Evolutionary conservation across 2,888 invertebrate species (phyloP).

Genomic region (Drosophila formosana): DNA sequence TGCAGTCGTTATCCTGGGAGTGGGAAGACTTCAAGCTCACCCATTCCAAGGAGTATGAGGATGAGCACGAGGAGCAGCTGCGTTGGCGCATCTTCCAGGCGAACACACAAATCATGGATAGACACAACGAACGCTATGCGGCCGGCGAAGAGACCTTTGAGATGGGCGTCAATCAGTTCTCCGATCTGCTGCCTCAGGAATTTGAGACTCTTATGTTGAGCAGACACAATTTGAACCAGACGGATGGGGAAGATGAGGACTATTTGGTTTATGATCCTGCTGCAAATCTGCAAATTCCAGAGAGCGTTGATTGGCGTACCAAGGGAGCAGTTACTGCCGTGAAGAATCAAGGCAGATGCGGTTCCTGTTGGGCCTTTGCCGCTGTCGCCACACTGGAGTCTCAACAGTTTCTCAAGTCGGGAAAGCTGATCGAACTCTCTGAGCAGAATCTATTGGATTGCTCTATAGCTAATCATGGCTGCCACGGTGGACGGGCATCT

Average conservation of each 20-base stretch:
- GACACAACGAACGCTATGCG: conserved; percentile 91
- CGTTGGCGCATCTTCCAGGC: conserved; percentile 95
- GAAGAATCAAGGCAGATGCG: conserved; percentile 95
- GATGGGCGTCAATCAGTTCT: conserved; percentile 92
- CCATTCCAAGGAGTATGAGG: conserved; percentile 89
- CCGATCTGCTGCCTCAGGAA: conserved; percentile 94
- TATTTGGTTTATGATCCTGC: conserved; percentile 67
- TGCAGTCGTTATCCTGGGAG: conserved; percentile 10
- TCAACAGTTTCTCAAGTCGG: conserved; percentile 92
- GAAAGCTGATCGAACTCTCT: conserved; percentile 91
- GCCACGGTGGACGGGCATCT: conserved; percentile 90
- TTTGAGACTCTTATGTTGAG: conserved; percentile 86
- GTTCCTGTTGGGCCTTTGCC: conserved; percentile 97
- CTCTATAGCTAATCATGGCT: conserved; percentile 92
- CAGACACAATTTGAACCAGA: conserved; percentile 21
- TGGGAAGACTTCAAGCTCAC: conserved; percentile 68
- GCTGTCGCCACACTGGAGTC: conserved; percentile 95
- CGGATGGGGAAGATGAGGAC: conserved; percentile 46
- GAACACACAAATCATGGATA: conserved; percentile 92
- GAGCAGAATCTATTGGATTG: conserved; percentile 97
- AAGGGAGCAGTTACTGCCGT: conserved; percentile 93
- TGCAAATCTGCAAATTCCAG: conserved; percentile 88
- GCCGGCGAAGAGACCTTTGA: conserved; percentile 88
- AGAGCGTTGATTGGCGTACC: conserved; percentile 92
- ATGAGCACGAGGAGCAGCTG: conserved; percentile 91